Evolutionary conservation across 2,888 invertebrate genomes (phyloP).

Genomic region (Oscheius myriophilus): DNA sequence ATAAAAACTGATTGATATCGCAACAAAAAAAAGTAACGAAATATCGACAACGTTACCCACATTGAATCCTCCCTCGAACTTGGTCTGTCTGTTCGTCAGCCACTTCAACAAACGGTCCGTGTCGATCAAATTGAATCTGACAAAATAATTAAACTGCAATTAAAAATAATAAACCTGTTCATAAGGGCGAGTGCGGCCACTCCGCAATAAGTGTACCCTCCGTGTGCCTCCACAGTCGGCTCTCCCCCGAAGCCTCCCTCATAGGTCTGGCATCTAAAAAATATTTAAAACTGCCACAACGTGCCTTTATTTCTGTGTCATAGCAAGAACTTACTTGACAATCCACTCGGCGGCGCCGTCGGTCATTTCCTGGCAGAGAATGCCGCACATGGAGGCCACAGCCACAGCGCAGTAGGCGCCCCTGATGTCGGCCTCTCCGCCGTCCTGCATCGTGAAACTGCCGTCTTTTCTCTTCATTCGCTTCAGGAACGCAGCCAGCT

Average conservation of each 20-base stretch:
- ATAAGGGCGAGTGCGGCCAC: constrained; percentile 88
- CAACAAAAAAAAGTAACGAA: neutral
- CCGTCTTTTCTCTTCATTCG: constrained; percentile 84
- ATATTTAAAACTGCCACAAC: too few species aligned
- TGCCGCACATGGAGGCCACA: constrained; percentile 86
- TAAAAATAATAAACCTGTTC: constrained; percentile 73
- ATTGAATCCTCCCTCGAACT: constrained; percentile 89
- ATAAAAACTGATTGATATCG: too few species aligned
- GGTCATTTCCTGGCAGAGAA: constrained; percentile 81
- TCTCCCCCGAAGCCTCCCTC: constrained; percentile 97
- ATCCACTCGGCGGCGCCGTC: constrained; percentile 91
- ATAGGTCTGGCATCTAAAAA: constrained; percentile 90
- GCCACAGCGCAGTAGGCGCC: constrained; percentile 93
- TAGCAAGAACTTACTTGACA: constrained; percentile 74
- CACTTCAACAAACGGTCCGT: constrained; percentile 71
- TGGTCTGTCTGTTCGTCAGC: constrained; percentile 90
- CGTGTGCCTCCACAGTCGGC: constrained; percentile 96
- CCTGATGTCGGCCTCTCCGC: constrained; percentile 79
- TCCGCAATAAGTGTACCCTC: constrained; percentile 98
- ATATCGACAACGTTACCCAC: constrained; percentile 48
- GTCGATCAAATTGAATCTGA: constrained; percentile 50
- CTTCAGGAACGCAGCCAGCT: constrained; percentile 82
- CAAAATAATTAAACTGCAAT: constrained; percentile 29
- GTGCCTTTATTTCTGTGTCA: too few species aligned
- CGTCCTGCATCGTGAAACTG: constrained; percentile 88